Percentiles rank a stretch among this genome's conserved stretches.
phyloP scores from a whole-genome alignment of 2,888 invertebrate genomes.

The Machimus rusticus region DNA sequence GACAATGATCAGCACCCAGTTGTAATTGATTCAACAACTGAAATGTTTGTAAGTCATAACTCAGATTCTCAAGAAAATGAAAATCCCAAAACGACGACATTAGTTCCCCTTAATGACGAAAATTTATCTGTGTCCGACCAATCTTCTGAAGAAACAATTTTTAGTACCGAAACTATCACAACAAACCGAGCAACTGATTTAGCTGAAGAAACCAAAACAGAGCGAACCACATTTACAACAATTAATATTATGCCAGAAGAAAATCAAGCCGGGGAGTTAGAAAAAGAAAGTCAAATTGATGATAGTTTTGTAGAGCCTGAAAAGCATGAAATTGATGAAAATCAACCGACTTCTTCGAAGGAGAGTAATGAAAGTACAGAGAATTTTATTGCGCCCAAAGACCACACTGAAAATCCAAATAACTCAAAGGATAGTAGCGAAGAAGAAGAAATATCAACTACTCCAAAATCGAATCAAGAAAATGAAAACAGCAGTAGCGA shows the following conservation, averaged over 20 bases:
- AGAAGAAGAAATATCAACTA: neutral
- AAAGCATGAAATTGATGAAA: neutral
- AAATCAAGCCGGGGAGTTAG: neutral
- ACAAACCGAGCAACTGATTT: neutral
- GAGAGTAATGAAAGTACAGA: neutral
- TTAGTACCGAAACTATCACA: neutral
- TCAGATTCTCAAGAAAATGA: neutral
- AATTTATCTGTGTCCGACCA: neutral
- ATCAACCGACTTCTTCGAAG: neutral
- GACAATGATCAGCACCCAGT: neutral
- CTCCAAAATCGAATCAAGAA: neutral
- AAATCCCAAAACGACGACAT: neutral
- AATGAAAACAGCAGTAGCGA: neutral
- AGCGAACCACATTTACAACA: neutral
- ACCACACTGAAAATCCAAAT: neutral
- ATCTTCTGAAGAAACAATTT: neutral
- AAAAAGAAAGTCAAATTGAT: neutral
- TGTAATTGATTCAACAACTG: neutral
- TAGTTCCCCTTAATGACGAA: neutral
- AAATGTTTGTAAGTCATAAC: neutral
- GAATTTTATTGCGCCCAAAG: neutral
- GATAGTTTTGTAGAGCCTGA: neutral
- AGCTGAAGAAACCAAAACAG: neutral
- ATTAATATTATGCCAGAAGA: neutral
- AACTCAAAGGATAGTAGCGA: neutral